Evolutionary conservation across 2,797 vertebrate genomes (phyloP).

Genomic region (Protosalanx chinensis): DNA sequence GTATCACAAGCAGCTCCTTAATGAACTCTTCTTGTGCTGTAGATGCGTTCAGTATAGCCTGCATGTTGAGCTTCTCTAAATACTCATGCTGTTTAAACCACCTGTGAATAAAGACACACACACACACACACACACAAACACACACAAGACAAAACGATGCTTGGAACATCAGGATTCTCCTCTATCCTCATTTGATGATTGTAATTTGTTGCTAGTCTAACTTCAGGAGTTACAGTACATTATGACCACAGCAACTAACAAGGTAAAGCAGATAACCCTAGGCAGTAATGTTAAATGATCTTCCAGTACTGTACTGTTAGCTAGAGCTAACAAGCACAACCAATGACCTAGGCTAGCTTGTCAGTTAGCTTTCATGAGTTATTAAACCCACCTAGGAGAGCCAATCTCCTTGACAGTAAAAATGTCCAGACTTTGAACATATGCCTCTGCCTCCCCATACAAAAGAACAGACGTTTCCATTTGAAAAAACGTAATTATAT

Average conservation of each 20-base stretch:
- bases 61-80: slow-evolving; percentile 94
- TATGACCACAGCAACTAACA: too few species aligned
- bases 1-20: slow-evolving; percentile 83
- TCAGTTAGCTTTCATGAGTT: too few species aligned
- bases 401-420: slow-evolving; percentile 77
- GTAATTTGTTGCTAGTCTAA: background rate
- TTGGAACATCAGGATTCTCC: background rate
- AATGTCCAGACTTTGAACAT: slow-evolving; percentile 72
- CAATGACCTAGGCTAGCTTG: background rate
- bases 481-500: background rate
- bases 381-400: slow-evolving; percentile 59
- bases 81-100: slow-evolving; percentile 90
- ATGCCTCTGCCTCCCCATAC: slow-evolving; percentile 76
- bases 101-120: slow-evolving; percentile 61
- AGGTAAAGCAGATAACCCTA: too few species aligned
- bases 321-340: too few species aligned
- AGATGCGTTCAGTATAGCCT: slow-evolving; percentile 85
- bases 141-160: background rate
- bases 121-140: slow-evolving; percentile 28
- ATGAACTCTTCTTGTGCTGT: slow-evolving; percentile 81
- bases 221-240: background rate
- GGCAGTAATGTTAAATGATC: too few species aligned
- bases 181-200: too few species aligned
- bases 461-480: slow-evolving; percentile 66
- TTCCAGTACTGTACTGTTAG: too few species aligned